These are phyloP conservation scores for Capromys pilorides DNA, from an alignment of 2,797 vertebrate species.

Conservation along the genomic window DNA sequence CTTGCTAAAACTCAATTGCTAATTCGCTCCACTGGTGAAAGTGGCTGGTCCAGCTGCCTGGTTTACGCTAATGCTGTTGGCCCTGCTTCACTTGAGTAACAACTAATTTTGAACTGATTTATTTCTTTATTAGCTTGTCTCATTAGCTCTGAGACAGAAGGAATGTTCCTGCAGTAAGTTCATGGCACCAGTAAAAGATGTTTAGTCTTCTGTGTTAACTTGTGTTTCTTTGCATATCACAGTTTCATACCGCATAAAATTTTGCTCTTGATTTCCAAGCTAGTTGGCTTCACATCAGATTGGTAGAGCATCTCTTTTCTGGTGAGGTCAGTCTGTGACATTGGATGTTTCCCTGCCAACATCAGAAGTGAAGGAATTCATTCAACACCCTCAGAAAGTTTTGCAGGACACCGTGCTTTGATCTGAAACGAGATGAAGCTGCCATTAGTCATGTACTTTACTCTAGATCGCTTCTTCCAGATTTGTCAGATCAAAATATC, in stretches of 20 bases:
- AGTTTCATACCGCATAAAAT: not conserved
- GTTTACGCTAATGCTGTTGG: not conserved
- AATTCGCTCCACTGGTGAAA: not conserved
- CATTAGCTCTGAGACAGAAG: not conserved
- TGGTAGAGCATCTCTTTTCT: not conserved
- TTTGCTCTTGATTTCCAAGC: not conserved
- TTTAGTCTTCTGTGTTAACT: not conserved
- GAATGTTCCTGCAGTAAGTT: not conserved
- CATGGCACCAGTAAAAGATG: not conserved
- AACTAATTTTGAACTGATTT: not conserved
- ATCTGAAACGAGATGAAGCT: conserved; percentile 68
- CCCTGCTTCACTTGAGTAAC: not conserved
- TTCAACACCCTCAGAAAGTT: conserved; percentile 44
- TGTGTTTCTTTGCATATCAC: not conserved
- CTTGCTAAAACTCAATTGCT: not conserved
- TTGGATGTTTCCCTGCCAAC: not conserved
- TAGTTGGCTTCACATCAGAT: not conserved
- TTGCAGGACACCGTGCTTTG: conserved; percentile 58
- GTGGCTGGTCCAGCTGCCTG: not conserved
- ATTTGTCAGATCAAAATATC: conserved; percentile 81
- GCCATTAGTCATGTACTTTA: conserved; percentile 76
- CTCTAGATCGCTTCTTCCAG: conserved; percentile 76
- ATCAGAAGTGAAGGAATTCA: conserved; percentile 6
- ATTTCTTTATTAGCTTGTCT: not conserved
- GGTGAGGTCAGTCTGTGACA: not conserved